Evolutionary conservation across 2,797 vertebrate genomes (phyloP).

Genomic region (Poeciliopsis gracilis): DNA sequence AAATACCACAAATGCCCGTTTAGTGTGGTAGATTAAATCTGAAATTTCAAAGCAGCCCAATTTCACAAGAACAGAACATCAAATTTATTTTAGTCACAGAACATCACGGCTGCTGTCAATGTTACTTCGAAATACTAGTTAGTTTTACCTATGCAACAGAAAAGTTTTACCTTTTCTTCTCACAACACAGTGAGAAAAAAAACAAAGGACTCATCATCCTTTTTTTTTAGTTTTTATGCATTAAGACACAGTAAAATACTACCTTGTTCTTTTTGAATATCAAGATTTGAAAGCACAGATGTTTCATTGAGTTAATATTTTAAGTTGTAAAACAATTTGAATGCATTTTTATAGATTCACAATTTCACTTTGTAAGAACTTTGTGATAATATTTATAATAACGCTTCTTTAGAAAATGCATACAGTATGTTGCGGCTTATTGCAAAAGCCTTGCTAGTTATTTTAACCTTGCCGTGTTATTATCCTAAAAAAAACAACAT

Average conservation of each 20-base stretch:
- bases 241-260: neutral
- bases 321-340: too few species aligned
- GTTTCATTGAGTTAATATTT: neutral
- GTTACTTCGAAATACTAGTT: neutral
- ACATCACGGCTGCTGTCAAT: neutral
- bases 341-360: neutral
- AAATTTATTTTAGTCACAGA: neutral
- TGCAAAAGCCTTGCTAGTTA: neutral
- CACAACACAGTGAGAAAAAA: neutral
- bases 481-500: too few species aligned
- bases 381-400: too few species aligned
- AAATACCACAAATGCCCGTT: neutral
- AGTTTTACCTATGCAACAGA: neutral
- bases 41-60: neutral
- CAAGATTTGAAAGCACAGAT: neutral
- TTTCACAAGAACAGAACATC: neutral
- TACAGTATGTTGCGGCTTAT: neutral
- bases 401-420: neutral
- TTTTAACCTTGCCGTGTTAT: neutral
- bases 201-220: neutral
- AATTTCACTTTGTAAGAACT: neutral
- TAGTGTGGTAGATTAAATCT: neutral
- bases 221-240: neutral
- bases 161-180: too few species aligned
- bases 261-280: neutral